A percentile compares a stretch with the other conserved stretches of the same genome.
These are phyloP conservation scores for Trichonephila clavata DNA, from an alignment of 1,140 invertebrate genomes.

Conservation along the genomic window DNA sequence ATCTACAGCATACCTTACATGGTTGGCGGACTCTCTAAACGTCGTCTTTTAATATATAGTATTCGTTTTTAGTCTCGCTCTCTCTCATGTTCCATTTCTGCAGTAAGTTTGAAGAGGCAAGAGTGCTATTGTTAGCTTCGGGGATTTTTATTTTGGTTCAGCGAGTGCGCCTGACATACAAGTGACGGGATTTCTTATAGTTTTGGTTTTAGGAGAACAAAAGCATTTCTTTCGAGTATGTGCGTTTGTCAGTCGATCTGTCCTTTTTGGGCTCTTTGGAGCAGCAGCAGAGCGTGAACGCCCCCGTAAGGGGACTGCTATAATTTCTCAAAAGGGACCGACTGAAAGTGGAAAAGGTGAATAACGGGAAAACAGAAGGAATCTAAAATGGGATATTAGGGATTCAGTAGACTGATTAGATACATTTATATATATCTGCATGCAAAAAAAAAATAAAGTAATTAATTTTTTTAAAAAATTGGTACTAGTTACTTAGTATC, in stretches of 20 bases:
- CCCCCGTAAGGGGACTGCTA: neutral
- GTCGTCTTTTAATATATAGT: constrained; percentile 45
- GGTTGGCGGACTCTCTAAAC: constrained; percentile 34
- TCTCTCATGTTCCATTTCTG: constrained; percentile 39
- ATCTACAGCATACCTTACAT: constrained; percentile 54
- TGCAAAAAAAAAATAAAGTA: no score
- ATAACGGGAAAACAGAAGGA: neutral
- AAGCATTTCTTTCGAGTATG: constrained; percentile 43
- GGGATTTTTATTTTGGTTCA: constrained; percentile 32
- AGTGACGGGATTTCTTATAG: constrained; percentile 54
- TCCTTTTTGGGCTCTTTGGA: constrained; percentile 19
- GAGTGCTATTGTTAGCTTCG: constrained; percentile 27
- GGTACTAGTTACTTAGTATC: no score
- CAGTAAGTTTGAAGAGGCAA: constrained; percentile 48
- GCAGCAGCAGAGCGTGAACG: constrained; percentile 13
- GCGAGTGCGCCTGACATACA: constrained; percentile 50
- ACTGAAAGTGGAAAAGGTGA: neutral
- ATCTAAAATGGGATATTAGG: neutral
- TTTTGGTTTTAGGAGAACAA: constrained; percentile 18
- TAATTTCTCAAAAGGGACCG: constrained; percentile 19
- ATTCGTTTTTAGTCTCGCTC: constrained; percentile 28
- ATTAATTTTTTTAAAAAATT: no score
- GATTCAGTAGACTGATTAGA: neutral
- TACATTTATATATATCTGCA: no score
- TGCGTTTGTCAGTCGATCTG: constrained; percentile 57